A percentile compares a stretch with the other conserved stretches of the same genome.
These are phyloP conservation scores for Danio aesculapii DNA, from an alignment of 2,797 vertebrate genomes.

Conservation along the genomic window DNA sequence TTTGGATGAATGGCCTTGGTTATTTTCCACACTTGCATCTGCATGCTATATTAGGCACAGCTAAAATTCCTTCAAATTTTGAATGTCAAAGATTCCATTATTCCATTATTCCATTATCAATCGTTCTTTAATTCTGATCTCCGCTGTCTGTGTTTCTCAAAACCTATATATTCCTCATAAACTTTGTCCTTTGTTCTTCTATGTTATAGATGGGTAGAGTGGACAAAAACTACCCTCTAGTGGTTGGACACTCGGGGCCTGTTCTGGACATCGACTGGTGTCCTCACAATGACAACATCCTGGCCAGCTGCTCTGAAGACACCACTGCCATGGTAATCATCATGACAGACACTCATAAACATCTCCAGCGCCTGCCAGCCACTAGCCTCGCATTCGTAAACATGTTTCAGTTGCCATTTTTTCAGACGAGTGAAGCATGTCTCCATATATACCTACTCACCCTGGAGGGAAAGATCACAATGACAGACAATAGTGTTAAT, in stretches of 20 bases:
- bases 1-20: no score
- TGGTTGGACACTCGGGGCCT: constrained; percentile 92
- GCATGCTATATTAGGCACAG: no score
- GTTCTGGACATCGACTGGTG: constrained; percentile 99
- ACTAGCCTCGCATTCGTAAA: background rate
- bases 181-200: constrained; percentile 14
- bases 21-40: no score
- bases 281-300: constrained; percentile 96
- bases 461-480: constrained; percentile 17
- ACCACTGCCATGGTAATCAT: constrained; percentile 90
- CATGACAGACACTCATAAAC: constrained; percentile 1
- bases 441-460: background rate
- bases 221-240: constrained; percentile 94
- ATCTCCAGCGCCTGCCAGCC: background rate
- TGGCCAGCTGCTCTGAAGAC: constrained; percentile 96
- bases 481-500: constrained; percentile 8
- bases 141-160: no score
- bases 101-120: no score
- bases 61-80: no score
- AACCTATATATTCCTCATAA: no score
- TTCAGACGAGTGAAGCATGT: background rate
- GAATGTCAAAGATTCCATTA: no score
- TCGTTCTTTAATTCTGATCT: no score
- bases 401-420: constrained; percentile 5
- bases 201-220: constrained; percentile 90